Percentiles rank a stretch among this genome's conserved stretches.
phyloP scores from a whole-genome alignment of 64 coral and sea anemone species.

The Stichodactyla mertensii region DNA sequence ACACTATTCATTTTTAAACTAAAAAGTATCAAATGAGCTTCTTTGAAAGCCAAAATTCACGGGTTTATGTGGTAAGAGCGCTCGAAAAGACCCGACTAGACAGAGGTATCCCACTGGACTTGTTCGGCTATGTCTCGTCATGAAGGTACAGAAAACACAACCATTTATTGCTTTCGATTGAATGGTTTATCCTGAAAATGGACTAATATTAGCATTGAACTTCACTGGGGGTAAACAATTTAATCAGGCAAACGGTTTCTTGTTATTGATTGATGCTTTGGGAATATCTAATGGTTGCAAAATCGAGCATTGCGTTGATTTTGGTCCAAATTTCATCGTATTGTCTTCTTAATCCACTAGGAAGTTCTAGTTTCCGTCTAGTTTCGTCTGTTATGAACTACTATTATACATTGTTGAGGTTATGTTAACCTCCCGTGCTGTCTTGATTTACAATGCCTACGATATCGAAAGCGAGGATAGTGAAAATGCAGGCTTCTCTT shows the following conservation, averaged over 20 bases:
- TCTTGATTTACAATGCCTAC: background rate
- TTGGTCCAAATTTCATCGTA: background rate
- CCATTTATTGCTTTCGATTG: background rate
- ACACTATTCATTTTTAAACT: background rate
- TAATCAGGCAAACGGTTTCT: background rate
- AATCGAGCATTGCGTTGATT: background rate
- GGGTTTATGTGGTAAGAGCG: conserved; percentile 10
- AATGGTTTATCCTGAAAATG: conserved; percentile 6
- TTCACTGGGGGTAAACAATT: background rate
- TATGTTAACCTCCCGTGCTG: background rate
- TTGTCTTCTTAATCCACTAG: background rate
- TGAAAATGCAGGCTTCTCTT: background rate
- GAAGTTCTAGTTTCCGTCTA: background rate
- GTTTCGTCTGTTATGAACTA: background rate
- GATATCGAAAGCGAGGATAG: background rate
- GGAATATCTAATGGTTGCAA: background rate
- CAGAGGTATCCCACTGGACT: background rate
- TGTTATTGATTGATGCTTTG: background rate
- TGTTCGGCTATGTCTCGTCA: conserved; percentile 30
- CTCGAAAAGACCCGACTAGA: background rate
- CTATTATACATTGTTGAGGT: background rate
- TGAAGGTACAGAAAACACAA: conserved; percentile 7
- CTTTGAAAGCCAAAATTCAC: background rate
- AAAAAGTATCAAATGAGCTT: conserved; percentile 39
- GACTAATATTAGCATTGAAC: background rate